These are phyloP conservation scores for Ips nitidus DNA, from an alignment of 1,140 invertebrate genomes.

Conservation along the genomic window DNA sequence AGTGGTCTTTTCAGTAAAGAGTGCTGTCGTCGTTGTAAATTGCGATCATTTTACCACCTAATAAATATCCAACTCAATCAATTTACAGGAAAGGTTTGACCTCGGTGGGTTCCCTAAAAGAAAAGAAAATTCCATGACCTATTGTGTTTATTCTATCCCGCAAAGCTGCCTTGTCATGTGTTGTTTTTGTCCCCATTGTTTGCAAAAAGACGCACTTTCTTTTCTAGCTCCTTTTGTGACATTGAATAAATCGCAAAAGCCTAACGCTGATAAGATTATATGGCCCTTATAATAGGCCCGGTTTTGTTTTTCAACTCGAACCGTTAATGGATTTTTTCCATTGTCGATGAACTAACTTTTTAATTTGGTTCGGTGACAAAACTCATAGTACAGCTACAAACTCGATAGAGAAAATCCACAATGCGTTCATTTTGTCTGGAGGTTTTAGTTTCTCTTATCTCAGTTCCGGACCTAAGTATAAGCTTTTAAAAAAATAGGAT, in stretches of 20 bases:
- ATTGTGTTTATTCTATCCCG: constrained; percentile 23
- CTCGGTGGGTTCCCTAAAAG: constrained; percentile 18
- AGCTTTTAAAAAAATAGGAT: constrained; percentile 31
- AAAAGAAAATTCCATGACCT: constrained; percentile 20
- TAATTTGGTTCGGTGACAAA: background rate
- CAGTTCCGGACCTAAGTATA: constrained; percentile 18
- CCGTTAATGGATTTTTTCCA: constrained; percentile 16
- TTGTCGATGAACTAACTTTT: too few species aligned
- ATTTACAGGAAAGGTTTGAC: constrained; percentile 15
- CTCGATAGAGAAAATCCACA: background rate
- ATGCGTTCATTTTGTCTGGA: constrained; percentile 19
- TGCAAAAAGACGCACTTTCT: constrained; percentile 28
- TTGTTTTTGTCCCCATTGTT: constrained; percentile 25
- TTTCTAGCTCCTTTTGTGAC: constrained; percentile 18
- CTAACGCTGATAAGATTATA: constrained; percentile 29
- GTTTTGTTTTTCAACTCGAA: constrained; percentile 12
- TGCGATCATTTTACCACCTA: background rate
- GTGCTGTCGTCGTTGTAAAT: background rate
- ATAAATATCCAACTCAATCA: constrained; percentile 20
- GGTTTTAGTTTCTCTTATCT: constrained; percentile 13
- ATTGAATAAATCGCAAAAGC: constrained; percentile 23
- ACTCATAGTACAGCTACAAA: background rate
- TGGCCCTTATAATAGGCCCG: constrained; percentile 20
- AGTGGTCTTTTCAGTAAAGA: too few species aligned
- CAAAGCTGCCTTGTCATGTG: constrained; percentile 23